A percentile compares a stretch with the other conserved stretches of the same genome.
Conservation (phyloP, 2,113 vertebrate species). For the Tetraodon nigroviridis region DNA sequence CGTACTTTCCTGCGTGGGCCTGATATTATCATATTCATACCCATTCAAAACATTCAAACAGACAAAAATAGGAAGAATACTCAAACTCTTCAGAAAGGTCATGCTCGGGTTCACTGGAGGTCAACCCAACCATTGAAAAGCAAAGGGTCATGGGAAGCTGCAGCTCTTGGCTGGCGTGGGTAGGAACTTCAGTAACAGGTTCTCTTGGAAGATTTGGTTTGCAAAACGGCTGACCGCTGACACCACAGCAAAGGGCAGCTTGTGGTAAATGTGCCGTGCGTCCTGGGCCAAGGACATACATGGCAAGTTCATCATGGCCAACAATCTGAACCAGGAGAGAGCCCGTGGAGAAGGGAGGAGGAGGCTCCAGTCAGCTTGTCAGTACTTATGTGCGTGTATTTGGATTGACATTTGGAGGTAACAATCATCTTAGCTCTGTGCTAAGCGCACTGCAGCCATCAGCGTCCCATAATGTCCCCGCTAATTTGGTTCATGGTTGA, state of each 20-base stretch:
- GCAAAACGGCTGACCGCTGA: constrained; percentile 63
- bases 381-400: constrained; percentile 27
- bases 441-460: too few species aligned
- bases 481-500: too few species aligned
- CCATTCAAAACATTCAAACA: constrained; percentile 42
- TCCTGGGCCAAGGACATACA: constrained; percentile 60
- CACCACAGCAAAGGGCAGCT: constrained; percentile 65
- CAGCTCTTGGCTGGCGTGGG: constrained; percentile 55
- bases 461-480: too few species aligned
- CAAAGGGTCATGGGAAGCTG: constrained; percentile 68
- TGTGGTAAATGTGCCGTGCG: constrained; percentile 38
- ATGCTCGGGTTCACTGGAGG: constrained; percentile 42
- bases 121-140: constrained; percentile 53
- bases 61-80: constrained; percentile 39
- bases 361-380: constrained; percentile 11
- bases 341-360: constrained; percentile 41
- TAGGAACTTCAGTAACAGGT: constrained; percentile 64
- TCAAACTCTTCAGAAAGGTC: constrained; percentile 42
- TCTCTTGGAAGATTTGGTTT: constrained; percentile 59
- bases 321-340: constrained; percentile 55
- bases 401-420: constrained; percentile 67
- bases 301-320: constrained; percentile 57
- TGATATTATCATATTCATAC: constrained; percentile 51
- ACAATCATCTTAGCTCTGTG: constrained; percentile 54
- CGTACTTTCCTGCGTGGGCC: constrained; percentile 25